Base-by-base conservation (phyloP, 2,113 vertebrate species). In the Marcusenius ussheri region DNA sequence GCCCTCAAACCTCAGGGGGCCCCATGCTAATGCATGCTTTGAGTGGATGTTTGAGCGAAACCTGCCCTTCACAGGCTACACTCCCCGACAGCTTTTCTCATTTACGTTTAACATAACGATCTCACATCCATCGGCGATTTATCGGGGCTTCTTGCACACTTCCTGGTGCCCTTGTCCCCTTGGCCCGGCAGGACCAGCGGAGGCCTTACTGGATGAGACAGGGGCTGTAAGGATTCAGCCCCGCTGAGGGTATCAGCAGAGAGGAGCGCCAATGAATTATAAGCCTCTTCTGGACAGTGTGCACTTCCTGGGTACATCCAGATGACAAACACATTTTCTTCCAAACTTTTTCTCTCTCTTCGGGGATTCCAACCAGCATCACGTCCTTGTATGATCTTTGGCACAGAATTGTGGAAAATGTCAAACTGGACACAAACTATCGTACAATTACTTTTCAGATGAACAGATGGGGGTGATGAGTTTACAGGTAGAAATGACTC, bases 321-420 rank as follows among this genome's bases (percentile, higher is more conserved):
- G 92, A 94, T 92, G 92, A 93, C 91, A 92, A 92, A 94, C 92
- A 92, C 92, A 93, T 93, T 91, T 91, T 92, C 91, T 45, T 35
- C 17, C 85, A 80, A 46, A 53, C 19, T 53, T 89, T 90, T 84
- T 84, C 46, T 50, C 46, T 83, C 88, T 53, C 92, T 90, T 90
- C 53, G 46, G 92, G 93, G 92, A 92, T 92, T 91, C 88, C 80
- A 88, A 89, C 90, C 88, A 89, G 89, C 83, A 90, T 83, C 91
- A 83, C 24, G 77, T 91, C 80, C 92, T 90, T 31, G 84, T 90
- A 91, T 93, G 93, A 91, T 91, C 92, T 91, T 93, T 94, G 93
- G 93, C 93, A 92, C 39, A 24, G 88, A 86, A 87, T 56, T 21
- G 86, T 92, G 93, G 93, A 94, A 94, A 90, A 92, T 91, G 91